These are phyloP conservation scores for Falco naumanni DNA, from an alignment of 2,797 vertebrate genomes.

Conservation along the genomic window DNA sequence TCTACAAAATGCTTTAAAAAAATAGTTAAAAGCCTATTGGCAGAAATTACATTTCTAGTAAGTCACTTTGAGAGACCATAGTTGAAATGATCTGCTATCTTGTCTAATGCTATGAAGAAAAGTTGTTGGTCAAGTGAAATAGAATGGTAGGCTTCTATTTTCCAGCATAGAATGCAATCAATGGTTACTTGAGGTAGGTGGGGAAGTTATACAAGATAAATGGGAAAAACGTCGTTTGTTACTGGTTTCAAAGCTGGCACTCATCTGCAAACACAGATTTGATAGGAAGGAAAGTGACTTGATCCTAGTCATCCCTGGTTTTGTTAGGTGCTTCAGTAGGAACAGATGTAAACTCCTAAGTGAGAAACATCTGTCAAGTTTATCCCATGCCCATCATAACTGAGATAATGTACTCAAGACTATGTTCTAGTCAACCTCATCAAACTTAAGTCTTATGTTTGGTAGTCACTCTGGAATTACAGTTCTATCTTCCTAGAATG, in stretches of 20 bases:
- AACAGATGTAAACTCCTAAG: background rate
- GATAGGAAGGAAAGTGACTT: background rate
- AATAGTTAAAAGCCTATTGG: background rate
- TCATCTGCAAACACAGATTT: background rate
- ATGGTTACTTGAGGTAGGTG: rapidly evolving
- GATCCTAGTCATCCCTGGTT: background rate
- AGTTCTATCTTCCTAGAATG: background rate
- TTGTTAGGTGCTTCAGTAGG: background rate
- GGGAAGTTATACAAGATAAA: background rate
- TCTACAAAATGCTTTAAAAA: background rate
- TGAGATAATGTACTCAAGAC: background rate
- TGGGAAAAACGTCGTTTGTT: background rate
- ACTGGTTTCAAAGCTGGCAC: background rate
- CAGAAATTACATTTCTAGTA: background rate
- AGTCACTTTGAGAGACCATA: background rate
- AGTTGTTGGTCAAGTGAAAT: background rate
- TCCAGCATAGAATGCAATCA: background rate
- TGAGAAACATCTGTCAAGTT: background rate
- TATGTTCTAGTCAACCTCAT: background rate
- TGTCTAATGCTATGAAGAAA: background rate
- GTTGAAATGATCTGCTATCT: background rate
- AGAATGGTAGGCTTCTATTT: background rate
- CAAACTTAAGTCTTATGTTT: background rate
- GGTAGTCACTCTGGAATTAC: background rate
- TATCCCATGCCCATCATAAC: background rate